Evolutionary conservation across 2,888 invertebrate species (phyloP).

Genomic region (Prosopocoilus inquinatus): DNA sequence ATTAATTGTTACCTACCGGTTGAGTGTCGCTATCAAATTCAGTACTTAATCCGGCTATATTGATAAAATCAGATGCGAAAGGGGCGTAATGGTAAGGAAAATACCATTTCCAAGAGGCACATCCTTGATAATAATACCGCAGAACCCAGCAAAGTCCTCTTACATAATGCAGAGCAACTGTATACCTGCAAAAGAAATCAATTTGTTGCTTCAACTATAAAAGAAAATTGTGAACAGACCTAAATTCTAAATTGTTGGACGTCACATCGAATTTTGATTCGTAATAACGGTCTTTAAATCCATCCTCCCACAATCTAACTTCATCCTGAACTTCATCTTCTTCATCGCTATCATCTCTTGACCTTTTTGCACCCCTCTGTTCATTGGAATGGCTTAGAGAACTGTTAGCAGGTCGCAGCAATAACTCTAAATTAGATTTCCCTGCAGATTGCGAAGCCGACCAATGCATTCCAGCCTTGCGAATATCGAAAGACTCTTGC

Average conservation of each 20-base stretch:
- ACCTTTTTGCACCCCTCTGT: constrained; percentile 56
- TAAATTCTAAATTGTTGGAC: constrained; percentile 74
- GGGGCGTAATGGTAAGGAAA: constrained; percentile 99
- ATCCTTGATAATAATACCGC: constrained; percentile 98
- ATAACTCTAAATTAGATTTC: constrained; percentile 49
- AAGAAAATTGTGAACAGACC: constrained; percentile 49
- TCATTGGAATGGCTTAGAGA: constrained; percentile 20
- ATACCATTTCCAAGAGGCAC: constrained; percentile 99
- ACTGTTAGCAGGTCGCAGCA: constrained; percentile 51
- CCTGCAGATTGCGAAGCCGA: constrained; percentile 36
- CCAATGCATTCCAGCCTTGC: constrained; percentile 60
- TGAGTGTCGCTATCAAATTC: constrained; percentile 84
- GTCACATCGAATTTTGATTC: constrained; percentile 89
- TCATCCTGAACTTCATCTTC: constrained; percentile 83
- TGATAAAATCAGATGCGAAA: constrained; percentile 97
- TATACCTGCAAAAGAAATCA: constrained; percentile 56
- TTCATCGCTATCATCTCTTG: constrained; percentile 55
- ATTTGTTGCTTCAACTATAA: background rate
- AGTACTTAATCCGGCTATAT: constrained; percentile 81
- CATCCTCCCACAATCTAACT: constrained; percentile 92
- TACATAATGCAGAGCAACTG: constrained; percentile 92
- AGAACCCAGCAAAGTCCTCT: constrained; percentile 97
- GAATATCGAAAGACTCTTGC: constrained; percentile 72
- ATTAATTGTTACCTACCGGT: constrained; percentile 64
- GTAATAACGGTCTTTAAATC: constrained; percentile 97